phyloP scores from a whole-genome alignment of 2,113 vertebrate genomes.

The Seriola dumerili region DNA sequence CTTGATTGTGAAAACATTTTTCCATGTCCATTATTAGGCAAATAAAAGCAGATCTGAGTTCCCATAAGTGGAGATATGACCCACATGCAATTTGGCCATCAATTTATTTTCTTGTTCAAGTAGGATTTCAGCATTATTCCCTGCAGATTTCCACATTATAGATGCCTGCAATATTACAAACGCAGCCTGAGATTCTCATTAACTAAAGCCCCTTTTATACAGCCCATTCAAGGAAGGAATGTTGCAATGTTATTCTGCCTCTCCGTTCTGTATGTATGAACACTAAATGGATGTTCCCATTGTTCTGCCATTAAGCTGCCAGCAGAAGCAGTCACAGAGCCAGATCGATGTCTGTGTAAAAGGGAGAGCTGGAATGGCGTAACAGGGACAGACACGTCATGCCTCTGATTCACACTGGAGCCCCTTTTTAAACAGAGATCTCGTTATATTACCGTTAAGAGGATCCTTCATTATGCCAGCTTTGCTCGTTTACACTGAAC shows the following conservation, averaged over 20 bases:
- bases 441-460: too few relatives aligned
- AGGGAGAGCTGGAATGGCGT: too few relatives aligned
- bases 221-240: too few relatives aligned
- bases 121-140: slow-evolving; percentile 80
- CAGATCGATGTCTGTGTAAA: too few relatives aligned
- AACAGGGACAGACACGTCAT: too few relatives aligned
- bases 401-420: neutral
- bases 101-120: slow-evolving; percentile 84
- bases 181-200: slow-evolving; percentile 77
- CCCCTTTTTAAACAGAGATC: neutral
- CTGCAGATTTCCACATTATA: slow-evolving; percentile 71
- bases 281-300: too few relatives aligned
- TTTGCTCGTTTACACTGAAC: too few relatives aligned
- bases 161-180: slow-evolving; percentile 71
- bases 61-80: slow-evolving; percentile 72
- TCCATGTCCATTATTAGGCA: slow-evolving; percentile 45
- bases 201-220: slow-evolving; percentile 39
- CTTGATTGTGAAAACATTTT: slow-evolving; percentile 40
- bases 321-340: too few relatives aligned
- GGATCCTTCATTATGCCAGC: too few relatives aligned
- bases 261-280: too few relatives aligned
- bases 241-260: too few relatives aligned
- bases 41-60: slow-evolving; percentile 72
- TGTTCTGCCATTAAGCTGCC: too few relatives aligned
- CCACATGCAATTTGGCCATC: slow-evolving; percentile 79